Conservation (phyloP, 92 coral and sea anemone species). For the Metridium senile region DNA sequence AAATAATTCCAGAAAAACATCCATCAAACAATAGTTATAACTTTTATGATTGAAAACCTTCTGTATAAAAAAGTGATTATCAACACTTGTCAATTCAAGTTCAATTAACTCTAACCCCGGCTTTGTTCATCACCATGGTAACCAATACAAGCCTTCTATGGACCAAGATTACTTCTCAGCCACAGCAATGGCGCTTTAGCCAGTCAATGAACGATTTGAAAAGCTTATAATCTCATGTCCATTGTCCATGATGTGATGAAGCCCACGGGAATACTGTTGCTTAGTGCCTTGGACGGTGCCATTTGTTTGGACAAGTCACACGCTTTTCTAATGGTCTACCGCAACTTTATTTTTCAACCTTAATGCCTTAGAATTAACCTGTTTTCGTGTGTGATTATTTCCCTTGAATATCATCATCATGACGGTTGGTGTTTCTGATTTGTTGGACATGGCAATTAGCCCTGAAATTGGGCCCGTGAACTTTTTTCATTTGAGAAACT, state of each 20-base stretch:
- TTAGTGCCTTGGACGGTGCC: constrained; percentile 37
- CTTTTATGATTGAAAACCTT: not conserved
- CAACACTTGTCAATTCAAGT: not conserved
- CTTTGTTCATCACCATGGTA: constrained; percentile 38
- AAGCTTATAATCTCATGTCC: constrained; percentile 23
- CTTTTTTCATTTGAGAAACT: constrained; percentile 84
- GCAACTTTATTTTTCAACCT: not conserved
- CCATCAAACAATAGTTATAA: not conserved
- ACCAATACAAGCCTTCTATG: constrained; percentile 34
- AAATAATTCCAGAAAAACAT: too few species aligned
- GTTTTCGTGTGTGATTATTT: not conserved
- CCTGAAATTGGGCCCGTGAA: constrained; percentile 94
- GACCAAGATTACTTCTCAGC: constrained; percentile 10
- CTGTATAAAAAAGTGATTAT: not conserved
- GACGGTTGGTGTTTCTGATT: constrained; percentile 82
- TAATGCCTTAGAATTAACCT: not conserved
- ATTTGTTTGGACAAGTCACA: constrained; percentile 60
- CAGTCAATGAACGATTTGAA: constrained; percentile 29
- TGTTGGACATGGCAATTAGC: constrained; percentile 90
- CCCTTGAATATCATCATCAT: constrained; percentile 20
- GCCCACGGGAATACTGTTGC: constrained; percentile 72
- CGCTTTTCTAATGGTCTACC: not conserved
- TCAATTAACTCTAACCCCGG: constrained; percentile 8
- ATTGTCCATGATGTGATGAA: constrained; percentile 8
- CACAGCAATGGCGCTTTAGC: constrained; percentile 6